Percentiles rank a stretch among this genome's conserved stretches.
Conservation (phyloP, 2,797 vertebrate species). For the Rhinatrema bivittatum region DNA sequence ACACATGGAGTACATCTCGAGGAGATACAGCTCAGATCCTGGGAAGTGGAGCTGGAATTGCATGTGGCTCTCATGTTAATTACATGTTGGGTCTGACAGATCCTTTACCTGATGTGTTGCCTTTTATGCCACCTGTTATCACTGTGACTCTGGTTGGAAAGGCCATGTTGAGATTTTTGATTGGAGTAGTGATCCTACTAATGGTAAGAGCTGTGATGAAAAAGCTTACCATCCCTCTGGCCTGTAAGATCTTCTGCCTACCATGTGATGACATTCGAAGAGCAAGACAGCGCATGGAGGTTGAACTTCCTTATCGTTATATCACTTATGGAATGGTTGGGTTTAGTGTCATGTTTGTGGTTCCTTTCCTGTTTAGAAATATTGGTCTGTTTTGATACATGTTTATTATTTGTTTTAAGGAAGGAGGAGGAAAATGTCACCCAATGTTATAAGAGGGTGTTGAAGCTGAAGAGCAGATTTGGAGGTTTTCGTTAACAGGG, state of each 20-base stretch:
- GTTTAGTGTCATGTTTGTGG: constrained; percentile 75
- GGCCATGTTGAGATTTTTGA: constrained; percentile 56
- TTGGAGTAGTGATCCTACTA: constrained; percentile 74
- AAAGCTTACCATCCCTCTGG: constrained; percentile 73
- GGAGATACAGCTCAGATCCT: constrained; percentile 94
- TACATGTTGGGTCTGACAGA: constrained; percentile 65
- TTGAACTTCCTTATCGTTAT: constrained; percentile 92
- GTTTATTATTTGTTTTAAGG: neutral
- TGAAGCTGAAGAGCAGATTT: constrained; percentile 26
- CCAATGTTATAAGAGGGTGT: constrained; percentile 15
- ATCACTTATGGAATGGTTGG: constrained; percentile 81
- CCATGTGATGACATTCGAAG: constrained; percentile 61
- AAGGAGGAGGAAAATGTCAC: constrained; percentile 21
- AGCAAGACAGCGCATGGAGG: constrained; percentile 85
- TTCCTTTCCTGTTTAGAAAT: constrained; percentile 72
- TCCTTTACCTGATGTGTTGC: constrained; percentile 50
- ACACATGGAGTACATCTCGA: constrained; percentile 94
- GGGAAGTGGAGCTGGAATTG: constrained; percentile 84
- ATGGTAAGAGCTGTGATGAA: constrained; percentile 72
- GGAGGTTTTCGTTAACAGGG: constrained; percentile 30
- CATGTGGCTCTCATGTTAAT: constrained; percentile 78
- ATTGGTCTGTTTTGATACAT: constrained; percentile 65
- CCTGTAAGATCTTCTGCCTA: constrained; percentile 64
- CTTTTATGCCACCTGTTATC: constrained; percentile 55
- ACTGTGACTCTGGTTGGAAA: constrained; percentile 49